Evolutionary conservation across 2,797 vertebrate species (phyloP).

Genomic region (Benthosema pterotum): DNA sequence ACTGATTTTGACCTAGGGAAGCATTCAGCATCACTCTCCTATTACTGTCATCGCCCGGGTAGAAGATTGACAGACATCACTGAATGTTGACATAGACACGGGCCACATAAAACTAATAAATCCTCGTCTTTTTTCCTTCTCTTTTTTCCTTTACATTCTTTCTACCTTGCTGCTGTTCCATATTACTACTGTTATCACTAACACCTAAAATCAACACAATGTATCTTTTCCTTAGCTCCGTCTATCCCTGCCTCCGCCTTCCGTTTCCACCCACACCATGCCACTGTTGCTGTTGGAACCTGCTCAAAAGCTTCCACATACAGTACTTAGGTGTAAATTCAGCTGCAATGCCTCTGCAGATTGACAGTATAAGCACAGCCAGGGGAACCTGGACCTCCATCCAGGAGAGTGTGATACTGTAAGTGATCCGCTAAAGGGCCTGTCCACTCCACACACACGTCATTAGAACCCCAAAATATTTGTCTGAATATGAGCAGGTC

Average conservation of each 20-base stretch:
- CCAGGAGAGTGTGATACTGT: constrained; percentile 23
- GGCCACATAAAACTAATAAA: constrained; percentile 55
- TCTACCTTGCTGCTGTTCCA: constrained; percentile 23
- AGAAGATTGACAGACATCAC: constrained; percentile 52
- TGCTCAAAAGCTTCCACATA: constrained; percentile 56
- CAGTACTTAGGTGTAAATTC: constrained; percentile 37
- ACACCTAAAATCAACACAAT: constrained; percentile 57
- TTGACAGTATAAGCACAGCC: constrained; percentile 19
- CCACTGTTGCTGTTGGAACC: constrained; percentile 62
- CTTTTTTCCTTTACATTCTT: constrained; percentile 7
- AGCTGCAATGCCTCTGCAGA: constrained; percentile 29
- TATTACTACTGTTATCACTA: constrained; percentile 51
- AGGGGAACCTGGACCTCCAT: constrained; percentile 31
- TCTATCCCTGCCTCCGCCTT: constrained; percentile 39
- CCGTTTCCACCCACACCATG: constrained; percentile 48
- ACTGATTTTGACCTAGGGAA: neutral
- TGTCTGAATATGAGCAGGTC: no score
- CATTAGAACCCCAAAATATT: no score
- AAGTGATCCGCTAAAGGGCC: constrained; percentile 40
- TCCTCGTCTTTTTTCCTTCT: constrained; percentile 22
- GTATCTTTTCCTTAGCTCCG: constrained; percentile 43
- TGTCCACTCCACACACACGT: no score
- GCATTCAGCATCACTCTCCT: neutral
- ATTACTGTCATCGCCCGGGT: constrained; percentile 40
- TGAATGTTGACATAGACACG: constrained; percentile 51